Base-by-base conservation (phyloP, 2,113 vertebrate species). In the Saguinus imperator region DNA sequence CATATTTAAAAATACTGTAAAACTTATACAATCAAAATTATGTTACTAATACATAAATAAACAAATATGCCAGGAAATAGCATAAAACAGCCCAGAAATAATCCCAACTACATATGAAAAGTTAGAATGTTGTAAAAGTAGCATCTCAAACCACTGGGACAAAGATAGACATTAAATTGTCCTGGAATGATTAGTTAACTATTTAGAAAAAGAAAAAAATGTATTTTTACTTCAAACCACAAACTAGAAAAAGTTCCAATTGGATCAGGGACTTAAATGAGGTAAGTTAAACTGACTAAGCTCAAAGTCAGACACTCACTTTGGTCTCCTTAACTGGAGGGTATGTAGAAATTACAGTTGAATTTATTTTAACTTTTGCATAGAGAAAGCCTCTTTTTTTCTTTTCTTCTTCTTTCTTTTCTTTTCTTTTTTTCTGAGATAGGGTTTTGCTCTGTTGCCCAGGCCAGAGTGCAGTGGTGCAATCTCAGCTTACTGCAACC, bases 121-220 rank as follows among this genome's bases (percentile, higher is more conserved):
- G 17, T 57, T 77, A 66, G 6, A 9, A 32, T 77, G 55, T 57
- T 13, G 83, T 91, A 91, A 83, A 88, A 9, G 21, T 20, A 66
- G 4, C 29, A 88, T 66, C 50, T 81, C 8, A 95, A 81, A 70
- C 29, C 20, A 83, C 5, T 77, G 35, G 8, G 45, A 32, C 27
- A 95, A 77, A 85, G n/a, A 82, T 23, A 77, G 8, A 83, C 58
- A 77, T 23, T 40, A 92, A 79, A 21, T 70, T 77, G n/a, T 77
- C 18, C n/a, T 68, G 7, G 3, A 89, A 92, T 12, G 85, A 84
- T 50, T 45, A 13, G 8, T 27, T 82, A 94, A 23, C 20, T 93
- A 37, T 52, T 92, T 76, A 37, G 27, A 87, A 95, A 76, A 81
- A 81, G 27, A 64, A 11, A 96, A 92, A 89, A 52, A 75, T 82